Conservation (phyloP, 2,113 vertebrate species). For the Pungitius pungitius region DNA sequence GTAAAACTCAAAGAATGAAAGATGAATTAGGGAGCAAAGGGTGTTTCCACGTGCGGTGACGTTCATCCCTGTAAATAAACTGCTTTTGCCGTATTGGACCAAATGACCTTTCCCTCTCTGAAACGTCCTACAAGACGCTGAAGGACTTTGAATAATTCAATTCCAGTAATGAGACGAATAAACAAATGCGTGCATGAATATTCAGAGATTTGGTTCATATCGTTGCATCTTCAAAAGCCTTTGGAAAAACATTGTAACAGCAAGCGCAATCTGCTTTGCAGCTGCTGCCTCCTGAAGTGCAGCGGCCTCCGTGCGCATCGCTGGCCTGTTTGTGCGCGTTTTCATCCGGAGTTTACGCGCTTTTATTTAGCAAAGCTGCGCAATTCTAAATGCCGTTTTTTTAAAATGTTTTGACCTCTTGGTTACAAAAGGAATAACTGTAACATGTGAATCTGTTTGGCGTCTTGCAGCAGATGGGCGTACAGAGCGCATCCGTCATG, state of each 20-base stretch:
- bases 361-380: slow-evolving; percentile 8
- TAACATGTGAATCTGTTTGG: neutral
- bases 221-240: slow-evolving; percentile 73
- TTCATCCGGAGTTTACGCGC: slow-evolving; percentile 14
- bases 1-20: neutral
- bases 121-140: slow-evolving; percentile 66
- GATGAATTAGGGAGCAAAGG: neutral
- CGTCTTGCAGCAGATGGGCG: neutral
- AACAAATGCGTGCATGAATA: slow-evolving; percentile 80
- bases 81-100: slow-evolving; percentile 18
- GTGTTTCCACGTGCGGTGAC: neutral
- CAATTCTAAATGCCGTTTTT: slow-evolving; percentile 22
- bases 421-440: neutral
- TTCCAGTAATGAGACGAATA: slow-evolving; percentile 71
- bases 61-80: slow-evolving; percentile 24
- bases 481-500: neutral
- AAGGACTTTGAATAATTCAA: slow-evolving; percentile 75
- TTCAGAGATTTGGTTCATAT: slow-evolving; percentile 75
- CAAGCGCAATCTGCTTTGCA: slow-evolving; percentile 74
- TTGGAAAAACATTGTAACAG: slow-evolving; percentile 77
- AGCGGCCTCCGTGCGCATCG: slow-evolving; percentile 42
- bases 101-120: slow-evolving; percentile 54
- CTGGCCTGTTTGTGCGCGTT: slow-evolving; percentile 25
- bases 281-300: slow-evolving; percentile 69
- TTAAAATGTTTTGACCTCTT: neutral